These are phyloP conservation scores for Eulemur coronatus DNA, from an alignment of 2,797 vertebrate species.

Conservation along the genomic window DNA sequence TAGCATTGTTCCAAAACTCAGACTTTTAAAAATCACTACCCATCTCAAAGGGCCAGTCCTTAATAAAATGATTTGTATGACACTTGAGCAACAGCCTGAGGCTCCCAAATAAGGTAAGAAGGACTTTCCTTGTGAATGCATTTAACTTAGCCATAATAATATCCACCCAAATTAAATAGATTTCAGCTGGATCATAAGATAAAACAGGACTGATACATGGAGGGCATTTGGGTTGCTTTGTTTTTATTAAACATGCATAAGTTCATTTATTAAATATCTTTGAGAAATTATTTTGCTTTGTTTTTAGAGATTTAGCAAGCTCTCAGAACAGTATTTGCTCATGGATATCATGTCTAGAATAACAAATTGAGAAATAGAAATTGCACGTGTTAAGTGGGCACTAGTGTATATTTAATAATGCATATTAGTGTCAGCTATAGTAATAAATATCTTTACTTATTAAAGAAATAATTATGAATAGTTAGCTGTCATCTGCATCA, in stretches of 20 bases:
- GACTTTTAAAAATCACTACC: neutral
- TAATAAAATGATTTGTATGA: neutral
- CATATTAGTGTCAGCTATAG: neutral
- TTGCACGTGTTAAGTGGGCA: neutral
- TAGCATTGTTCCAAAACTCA: constrained; percentile 5
- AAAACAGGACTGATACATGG: neutral
- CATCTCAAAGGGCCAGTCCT: neutral
- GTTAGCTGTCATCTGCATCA: neutral
- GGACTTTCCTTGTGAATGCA: neutral
- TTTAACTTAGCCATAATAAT: neutral
- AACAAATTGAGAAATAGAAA: constrained; percentile 33
- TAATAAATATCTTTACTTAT: neutral
- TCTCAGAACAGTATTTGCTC: neutral
- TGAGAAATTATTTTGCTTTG: neutral
- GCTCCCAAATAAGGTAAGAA: neutral
- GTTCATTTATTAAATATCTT: constrained; percentile 19
- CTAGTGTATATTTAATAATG: neutral
- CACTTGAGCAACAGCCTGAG: neutral
- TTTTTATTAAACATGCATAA: neutral
- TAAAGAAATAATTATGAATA: constrained; percentile 28
- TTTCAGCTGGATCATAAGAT: neutral
- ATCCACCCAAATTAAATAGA: neutral
- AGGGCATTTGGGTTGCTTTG: neutral
- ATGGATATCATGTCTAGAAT: neutral
- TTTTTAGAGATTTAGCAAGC: neutral